Base-by-base conservation (phyloP, 2,797 vertebrate species). In the Streptopelia turtur region DNA sequence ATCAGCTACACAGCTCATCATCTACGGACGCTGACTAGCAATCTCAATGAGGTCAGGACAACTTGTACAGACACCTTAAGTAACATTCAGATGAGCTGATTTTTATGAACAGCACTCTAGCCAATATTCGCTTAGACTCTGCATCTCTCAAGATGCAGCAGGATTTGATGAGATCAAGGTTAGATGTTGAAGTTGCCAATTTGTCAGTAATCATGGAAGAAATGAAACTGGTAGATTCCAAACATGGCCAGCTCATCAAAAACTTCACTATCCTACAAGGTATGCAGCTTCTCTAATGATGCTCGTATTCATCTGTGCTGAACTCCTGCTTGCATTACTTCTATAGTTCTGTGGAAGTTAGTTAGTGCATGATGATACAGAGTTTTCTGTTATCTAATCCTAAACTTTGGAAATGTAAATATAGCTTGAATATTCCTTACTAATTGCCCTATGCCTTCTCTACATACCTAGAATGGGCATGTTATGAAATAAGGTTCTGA, bases 201-300 rank as follows among this genome's bases (percentile, higher is more conserved):
- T 98, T 99, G 83, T 99, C 98, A 1, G 97, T 99, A 70, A 98
- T 99, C 85, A 99, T 99, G 99, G 99, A 99, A 97, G 99, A 99
- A 98, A 99, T 99, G 99, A 99, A 99, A 94, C 94, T 99, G 76
- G 99, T 99, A 69, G 99, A 99, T 97, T 99, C 98, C 96, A 99
- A 99, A 94, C 99, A 99, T 78, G 99, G 99, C 27, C 99, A 99
- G 83, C 98, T 99, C 31, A 99, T 99, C 97, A 99, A 98, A 96
- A 99, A 99, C 97, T 99, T 99, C 97, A 99, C 99, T 59, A 99
- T 99, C 96, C 97, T 99, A 85, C 98, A 99, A 97, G 99, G 99
- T 99, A 97, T 96, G 98, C 52, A 76, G 33, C 56, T 69, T 83
- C 27, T 50, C 10, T 77, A 56, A 43, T 63, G n/a, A 77, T 66